Base-by-base conservation (phyloP, 2,888 invertebrate genomes). In the Rhogogaster chlorosoma region DNA sequence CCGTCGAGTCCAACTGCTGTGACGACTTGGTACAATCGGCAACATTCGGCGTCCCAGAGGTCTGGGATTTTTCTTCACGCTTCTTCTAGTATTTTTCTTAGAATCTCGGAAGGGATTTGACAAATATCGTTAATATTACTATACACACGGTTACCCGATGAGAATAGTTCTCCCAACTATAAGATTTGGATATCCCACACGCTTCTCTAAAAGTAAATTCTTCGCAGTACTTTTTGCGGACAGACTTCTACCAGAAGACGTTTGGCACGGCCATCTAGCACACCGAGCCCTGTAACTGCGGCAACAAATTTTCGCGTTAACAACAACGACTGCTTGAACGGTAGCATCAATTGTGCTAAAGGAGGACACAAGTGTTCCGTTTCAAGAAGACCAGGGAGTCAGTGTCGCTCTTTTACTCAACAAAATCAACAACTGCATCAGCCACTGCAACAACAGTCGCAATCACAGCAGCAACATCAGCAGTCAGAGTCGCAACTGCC, bases 11-110 rank as follows among this genome's bases (percentile, higher is more conserved):
- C 88, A 3, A 85, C 86, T n/a, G 85, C 88, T n/a, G 83, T 87
- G 12, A 87, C 87, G 29, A 86, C 89, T 42, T 89, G 89, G 90
- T 88, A 89, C 85, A 89, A 88, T 85, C 87, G 86, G n/a, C 87
- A 85, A 36, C 82, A 82, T 73, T 85, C 85, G 6, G 61, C 85
- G 7, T 85, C 85, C 10, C 85, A 85, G 49, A 85, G 85, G 85
- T 84, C 26, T 53, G 9, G 18, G n/a, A 1, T 73, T 84, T 73
- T 84, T 18, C 4, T 5, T 5, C 18, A 18, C 5, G 53, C 6
- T 15, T 57, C 10, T 32, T 45, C n/a, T 29, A 29, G 49, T 29
- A 73, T n/a, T 38, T 26, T 42, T 36, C 3, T 67, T 38, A 12
- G 18, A 29, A 26, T 61, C 12, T 36, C 6, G 26, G 22, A 29